Conservation (phyloP, 1,140 invertebrate species). For the Thereuonema tuberculata region DNA sequence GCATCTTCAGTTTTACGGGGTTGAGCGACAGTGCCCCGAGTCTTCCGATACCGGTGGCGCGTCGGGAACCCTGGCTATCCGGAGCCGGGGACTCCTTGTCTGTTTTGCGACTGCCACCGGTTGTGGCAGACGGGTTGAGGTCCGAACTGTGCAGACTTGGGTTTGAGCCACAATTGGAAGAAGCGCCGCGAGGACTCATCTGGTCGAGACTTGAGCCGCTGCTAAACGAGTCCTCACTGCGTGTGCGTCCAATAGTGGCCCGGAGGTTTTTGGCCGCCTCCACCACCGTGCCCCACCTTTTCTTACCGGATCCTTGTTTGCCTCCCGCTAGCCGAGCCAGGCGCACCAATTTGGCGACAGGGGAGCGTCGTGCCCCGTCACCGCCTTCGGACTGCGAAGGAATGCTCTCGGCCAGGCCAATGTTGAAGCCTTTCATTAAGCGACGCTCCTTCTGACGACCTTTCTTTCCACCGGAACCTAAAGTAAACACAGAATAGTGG, state of each 20-base stretch:
- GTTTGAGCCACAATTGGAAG: conserved; percentile 10
- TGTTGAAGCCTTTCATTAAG: conserved; percentile 86
- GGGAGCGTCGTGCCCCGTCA: conserved; percentile 22
- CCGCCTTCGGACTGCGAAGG: conserved; percentile 28
- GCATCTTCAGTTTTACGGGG: conserved; percentile 19
- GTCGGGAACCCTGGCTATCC: not conserved
- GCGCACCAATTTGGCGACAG: conserved; percentile 38
- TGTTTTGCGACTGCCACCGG: not conserved
- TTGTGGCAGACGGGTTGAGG: conserved; percentile 12
- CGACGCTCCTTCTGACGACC: conserved; percentile 81
- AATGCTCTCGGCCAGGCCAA: conserved; percentile 47
- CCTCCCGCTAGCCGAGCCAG: conserved; percentile 28
- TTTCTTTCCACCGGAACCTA: conserved; percentile 79
- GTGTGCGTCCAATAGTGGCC: conserved; percentile 51
- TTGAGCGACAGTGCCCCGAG: not conserved
- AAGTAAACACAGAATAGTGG: no score
- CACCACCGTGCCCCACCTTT: conserved; percentile 62
- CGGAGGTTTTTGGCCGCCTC: conserved; percentile 60
- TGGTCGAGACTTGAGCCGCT: conserved; percentile 39
- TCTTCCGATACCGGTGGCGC: not conserved
- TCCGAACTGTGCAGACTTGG: conserved; percentile 9
- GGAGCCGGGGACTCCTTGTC: not conserved
- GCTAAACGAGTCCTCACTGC: conserved; percentile 70
- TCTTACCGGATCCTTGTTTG: conserved; percentile 37
- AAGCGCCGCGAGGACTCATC: conserved; percentile 19